Evolutionary conservation across 1,140 invertebrate species (phyloP), one percentile per base, ranked within the genome.

Genomic region (Vanessa atalanta): DNA sequence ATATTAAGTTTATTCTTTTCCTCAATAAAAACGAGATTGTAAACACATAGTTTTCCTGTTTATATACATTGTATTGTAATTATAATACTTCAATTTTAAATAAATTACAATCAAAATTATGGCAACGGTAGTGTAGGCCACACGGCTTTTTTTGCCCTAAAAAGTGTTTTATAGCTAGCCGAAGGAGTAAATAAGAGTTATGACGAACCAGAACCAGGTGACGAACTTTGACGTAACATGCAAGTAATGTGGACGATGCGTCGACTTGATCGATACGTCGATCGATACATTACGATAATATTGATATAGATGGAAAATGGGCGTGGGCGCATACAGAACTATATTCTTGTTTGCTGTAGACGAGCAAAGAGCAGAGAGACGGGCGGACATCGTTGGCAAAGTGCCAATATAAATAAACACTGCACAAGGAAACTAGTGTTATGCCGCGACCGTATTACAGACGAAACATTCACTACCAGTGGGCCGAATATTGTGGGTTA

Each of bases 391-490:
- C 86, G 84, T 83, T 92, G 90, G 90, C 90, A 61, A 23, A 48
- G 47, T 15, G 88, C 90, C 90, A 92, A 92, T 79, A 87, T 89
- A 91, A 92, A 90, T 87, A 92, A 92, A 92, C 87, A 90, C 88
- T 91, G 88, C 89, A 91, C 89, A 92, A 90, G 89, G 90, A 89
- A 92, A 90, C 90, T 92, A 91, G 89, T 92, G 89, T 90, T 90
- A 88, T 88, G 88, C 90, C 90, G 89, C 90, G 90, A 90, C 90
- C 89, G 90, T 91, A 87, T 85, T 89, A 89, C 87, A 91, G 88
- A 92, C 90, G 88, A 86, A 91, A 91, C 89, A 90, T 91, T 90
- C 90, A 88, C 89, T 89, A 89, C 86, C 86, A 88, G 83, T 88
- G 86, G 87, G 88, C 85, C 87, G 88, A 88, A 86, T 87, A 90